Base-by-base conservation (phyloP, 1,140 invertebrate genomes). In the Charaxes varanes region DNA sequence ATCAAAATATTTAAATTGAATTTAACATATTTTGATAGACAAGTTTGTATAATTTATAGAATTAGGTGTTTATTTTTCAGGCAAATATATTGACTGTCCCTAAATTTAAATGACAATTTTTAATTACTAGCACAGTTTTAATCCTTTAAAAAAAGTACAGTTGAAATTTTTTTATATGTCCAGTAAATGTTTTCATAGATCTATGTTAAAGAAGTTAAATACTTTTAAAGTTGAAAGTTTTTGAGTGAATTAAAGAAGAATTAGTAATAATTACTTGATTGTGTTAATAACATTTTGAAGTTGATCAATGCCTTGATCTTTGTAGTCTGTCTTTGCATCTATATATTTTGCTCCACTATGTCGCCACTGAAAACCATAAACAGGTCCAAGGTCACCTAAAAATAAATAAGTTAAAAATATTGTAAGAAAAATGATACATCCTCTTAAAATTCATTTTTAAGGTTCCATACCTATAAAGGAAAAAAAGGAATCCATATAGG, bases 291-390 rank as follows among this genome's bases (percentile, higher is more conserved):
- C 88, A 43, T 96, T 86, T 23, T 86, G 67, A n/a, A 99, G 76
- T 81, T 99, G 98, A 84, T 99, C 95, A 42, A 96, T 88, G 30
- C 98, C 98, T 86, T 99, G 85, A 14, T 90, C 90, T 12, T 64
- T 85, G 63, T 98, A 98, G 84, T 99, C 92, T 27, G 92, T 87
- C 51, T 94, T 85, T 87, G 94, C 94, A 54, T 93, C 89, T 22
- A 87, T 84, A 78, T 99, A 99, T 58, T 96, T 83, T 2, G 97
- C 97, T 17, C 98, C 98, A 88, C 92, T 99, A 82, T 99, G 97
- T 38, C 98, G 87, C 98, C 98, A 99, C 73, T 99, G 98, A 68
- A 99, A 99, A 0, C 98, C 98, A 87, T 99, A 99, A 12, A 99
- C 90, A 3, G 98, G 98, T 0, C 98, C 98, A 14, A 99, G 86